phyloP scores from a whole-genome alignment of 1,140 invertebrate species.

The Heliconius nattereri region DNA sequence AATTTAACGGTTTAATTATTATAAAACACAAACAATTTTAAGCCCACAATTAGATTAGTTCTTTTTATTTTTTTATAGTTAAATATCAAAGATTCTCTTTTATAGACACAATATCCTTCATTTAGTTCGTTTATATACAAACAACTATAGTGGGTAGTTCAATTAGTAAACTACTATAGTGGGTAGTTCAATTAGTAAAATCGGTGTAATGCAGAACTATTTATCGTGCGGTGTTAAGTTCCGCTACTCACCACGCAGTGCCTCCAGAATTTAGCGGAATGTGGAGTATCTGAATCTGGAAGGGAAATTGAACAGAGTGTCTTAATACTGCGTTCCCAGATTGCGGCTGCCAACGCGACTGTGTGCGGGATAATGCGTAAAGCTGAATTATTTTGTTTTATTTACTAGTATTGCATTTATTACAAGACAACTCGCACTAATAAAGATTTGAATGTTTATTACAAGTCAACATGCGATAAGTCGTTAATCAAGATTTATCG shows the following conservation, averaged over 20 bases:
- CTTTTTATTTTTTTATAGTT: not conserved
- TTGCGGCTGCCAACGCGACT: too few relatives aligned
- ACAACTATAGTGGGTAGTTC: not conserved
- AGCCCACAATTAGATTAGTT: not conserved
- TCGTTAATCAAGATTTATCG: constrained; percentile 3
- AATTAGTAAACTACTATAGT: not conserved
- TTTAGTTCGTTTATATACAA: not conserved
- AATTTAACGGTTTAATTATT: constrained; percentile 17
- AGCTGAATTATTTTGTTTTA: too few relatives aligned
- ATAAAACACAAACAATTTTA: not conserved
- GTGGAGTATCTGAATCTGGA: too few relatives aligned
- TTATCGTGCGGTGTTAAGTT: not conserved
- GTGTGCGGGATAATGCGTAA: too few relatives aligned
- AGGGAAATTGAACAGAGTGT: too few relatives aligned
- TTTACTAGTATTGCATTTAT: not conserved
- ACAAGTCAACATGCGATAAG: not conserved
- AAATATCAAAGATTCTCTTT: not conserved
- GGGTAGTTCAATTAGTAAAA: not conserved
- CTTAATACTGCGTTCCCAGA: too few relatives aligned
- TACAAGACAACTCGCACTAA: not conserved
- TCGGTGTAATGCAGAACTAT: not conserved
- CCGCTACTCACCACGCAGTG: too few relatives aligned
- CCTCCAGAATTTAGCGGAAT: too few relatives aligned
- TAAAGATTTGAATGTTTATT: not conserved
- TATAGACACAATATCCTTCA: not conserved